Conservation (phyloP, 2,113 vertebrate genomes). For the Poeciliopsis retropinna region DNA sequence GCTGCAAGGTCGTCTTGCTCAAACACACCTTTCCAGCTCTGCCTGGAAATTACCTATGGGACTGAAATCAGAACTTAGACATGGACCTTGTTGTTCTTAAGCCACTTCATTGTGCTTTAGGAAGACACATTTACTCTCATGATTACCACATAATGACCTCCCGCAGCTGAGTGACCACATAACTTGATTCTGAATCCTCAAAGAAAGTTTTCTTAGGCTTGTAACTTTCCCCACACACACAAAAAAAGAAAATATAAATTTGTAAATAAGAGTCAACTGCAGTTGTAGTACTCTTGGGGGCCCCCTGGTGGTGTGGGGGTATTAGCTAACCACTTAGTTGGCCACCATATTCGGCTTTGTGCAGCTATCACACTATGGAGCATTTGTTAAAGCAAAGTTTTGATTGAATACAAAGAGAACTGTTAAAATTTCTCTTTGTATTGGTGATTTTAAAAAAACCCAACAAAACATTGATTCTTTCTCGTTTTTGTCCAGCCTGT, state of each 20-base stretch:
- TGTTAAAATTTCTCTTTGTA: accelerated
- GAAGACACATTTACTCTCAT: too few relatives aligned
- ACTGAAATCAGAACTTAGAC: neutral
- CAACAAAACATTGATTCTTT: neutral
- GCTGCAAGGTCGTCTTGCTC: too few relatives aligned
- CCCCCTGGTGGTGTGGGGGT: neutral
- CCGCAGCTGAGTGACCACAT: neutral
- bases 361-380: neutral
- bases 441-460: neutral
- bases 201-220: too few relatives aligned
- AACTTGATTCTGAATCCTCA: neutral
- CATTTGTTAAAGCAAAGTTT: too few relatives aligned
- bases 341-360: too few relatives aligned
- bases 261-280: neutral
- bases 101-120: neutral
- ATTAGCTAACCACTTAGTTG: too few relatives aligned
- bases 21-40: too few relatives aligned
- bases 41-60: too few relatives aligned
- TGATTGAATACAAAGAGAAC: too few relatives aligned
- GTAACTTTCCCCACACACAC: neutral
- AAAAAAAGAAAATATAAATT: neutral
- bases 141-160: neutral
- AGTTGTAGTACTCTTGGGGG: neutral
- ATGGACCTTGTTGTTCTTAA: neutral
- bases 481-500: constrained; percentile 77